Percentiles rank a stretch among this genome's conserved stretches.
phyloP scores from a whole-genome alignment of 1,140 invertebrate genomes.

The Diachasmimorpha longicaudata region DNA sequence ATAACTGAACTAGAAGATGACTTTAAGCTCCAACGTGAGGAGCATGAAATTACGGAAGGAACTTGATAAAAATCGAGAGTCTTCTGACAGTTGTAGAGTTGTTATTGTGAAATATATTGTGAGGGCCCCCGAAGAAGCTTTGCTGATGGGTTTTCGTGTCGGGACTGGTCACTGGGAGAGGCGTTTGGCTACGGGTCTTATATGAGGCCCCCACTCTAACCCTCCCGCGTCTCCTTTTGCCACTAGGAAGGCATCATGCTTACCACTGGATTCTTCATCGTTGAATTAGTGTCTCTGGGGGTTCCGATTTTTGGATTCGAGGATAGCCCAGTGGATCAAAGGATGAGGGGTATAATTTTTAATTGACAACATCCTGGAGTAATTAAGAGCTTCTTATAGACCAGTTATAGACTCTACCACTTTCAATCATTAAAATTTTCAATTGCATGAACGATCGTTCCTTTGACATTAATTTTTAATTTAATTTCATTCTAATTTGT shows the following conservation, averaged over 20 bases:
- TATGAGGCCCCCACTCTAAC: slow-evolving; percentile 60
- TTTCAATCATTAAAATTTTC: too few species aligned
- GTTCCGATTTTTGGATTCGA: too few species aligned
- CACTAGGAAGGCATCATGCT: slow-evolving; percentile 52
- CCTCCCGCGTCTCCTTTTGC: slow-evolving; percentile 38
- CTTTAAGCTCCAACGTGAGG: background rate
- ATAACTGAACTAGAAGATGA: background rate
- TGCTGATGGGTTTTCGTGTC: slow-evolving; percentile 61
- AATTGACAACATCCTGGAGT: too few species aligned
- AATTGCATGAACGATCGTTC: too few species aligned
- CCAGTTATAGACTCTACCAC: too few species aligned
- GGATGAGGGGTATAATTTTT: too few species aligned
- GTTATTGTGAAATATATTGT: slow-evolving; percentile 3
- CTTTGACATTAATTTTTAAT: too few species aligned
- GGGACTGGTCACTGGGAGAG: slow-evolving; percentile 62
- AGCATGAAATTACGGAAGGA: background rate
- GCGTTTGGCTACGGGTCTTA: slow-evolving; percentile 60
- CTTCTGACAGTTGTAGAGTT: background rate
- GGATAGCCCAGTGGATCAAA: background rate
- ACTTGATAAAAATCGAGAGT: background rate
- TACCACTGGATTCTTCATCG: slow-evolving; percentile 49
- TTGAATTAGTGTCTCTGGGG: too few species aligned
- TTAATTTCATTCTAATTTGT: too few species aligned
- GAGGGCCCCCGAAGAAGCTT: slow-evolving; percentile 51
- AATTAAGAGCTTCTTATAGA: too few species aligned